Evolutionary conservation across 37 sponge, comb jelly and placozoan genomes (phyloP), one percentile per base, ranked within the genome.

Genomic region (Aplysina aerophoba): DNA sequence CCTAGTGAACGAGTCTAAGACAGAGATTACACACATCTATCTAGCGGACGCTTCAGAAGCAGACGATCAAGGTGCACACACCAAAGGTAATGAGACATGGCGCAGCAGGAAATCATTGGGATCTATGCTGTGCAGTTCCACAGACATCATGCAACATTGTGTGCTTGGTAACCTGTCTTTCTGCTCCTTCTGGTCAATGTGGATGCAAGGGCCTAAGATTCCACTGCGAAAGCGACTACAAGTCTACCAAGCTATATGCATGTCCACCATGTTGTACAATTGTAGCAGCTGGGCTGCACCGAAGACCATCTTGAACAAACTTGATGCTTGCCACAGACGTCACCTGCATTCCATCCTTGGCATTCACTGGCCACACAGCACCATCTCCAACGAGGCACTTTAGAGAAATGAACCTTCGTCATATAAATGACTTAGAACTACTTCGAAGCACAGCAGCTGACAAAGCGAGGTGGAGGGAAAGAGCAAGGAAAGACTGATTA

Each of bases 231-330:
- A 62, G 12, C 12, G 64, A 62, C 64, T 62, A 13, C 64, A 62
- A 62, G 64, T 62, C 12, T 62, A 62, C 28, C 24, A 28, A 62
- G 27, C 24, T 5, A 28, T 4, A n/a, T 11, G 28, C 11, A 11
- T 62, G 64, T 62, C 27, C 28, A 27, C 28, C 64, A n/a, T 28
- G 4, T 13, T 28, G 24, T n/a, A 62, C 28, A 62, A 62, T 13
- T 62, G 64, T 11, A 62, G 64, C 64, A 62, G 64, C 64, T 62
- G 64, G 64, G 64, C 64, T 62, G 64, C 64, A 62, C 64, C 64
- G 12, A 62, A 62, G 64, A 62, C 64, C 64, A 62, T 11, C 64
- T 11, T 62, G 64, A 62, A 62, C 64, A 62, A 62, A 27, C 64
- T 62, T 11, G 64, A 62, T 62, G 64, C 64, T 11, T 62, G 64